A percentile compares a stretch with the other conserved stretches of the same genome.
These are phyloP conservation scores for Toxotes lorentzi DNA, from an alignment of 2,797 vertebrate genomes.

Conservation along the genomic window DNA sequence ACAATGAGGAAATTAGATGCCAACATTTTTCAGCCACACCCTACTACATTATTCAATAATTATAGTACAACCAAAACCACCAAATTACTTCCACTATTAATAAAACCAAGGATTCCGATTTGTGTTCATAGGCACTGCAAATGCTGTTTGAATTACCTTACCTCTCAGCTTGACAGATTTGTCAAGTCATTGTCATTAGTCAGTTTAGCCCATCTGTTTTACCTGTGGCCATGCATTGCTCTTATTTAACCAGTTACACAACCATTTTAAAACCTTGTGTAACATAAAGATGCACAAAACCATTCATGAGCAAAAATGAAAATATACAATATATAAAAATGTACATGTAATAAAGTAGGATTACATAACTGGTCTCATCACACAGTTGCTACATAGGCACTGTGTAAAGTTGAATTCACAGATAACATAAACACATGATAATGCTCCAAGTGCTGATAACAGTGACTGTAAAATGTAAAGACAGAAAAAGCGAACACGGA, in stretches of 20 bases:
- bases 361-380: not conserved
- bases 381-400: not conserved
- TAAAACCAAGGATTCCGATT: not conserved
- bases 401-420: not conserved
- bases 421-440: not conserved
- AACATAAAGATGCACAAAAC: not conserved
- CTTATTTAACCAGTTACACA: not conserved
- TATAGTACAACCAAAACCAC: no score
- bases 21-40: not conserved
- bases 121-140: not conserved
- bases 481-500: not conserved
- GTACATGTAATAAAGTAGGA: not conserved
- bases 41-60: not conserved
- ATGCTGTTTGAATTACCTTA: not conserved
- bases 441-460: no score
- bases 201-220: not conserved
- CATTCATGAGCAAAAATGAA: not conserved
- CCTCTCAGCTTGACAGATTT: no score
- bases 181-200: no score
- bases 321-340: not conserved
- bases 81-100: not conserved
- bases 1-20: not conserved
- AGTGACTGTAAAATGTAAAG: not conserved
- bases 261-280: not conserved
- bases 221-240: not conserved